These are phyloP conservation scores for Cassiopea xamachana DNA, from an alignment of 30 jellyfish, hydroid and myxozoan genomes.

Conservation along the genomic window DNA sequence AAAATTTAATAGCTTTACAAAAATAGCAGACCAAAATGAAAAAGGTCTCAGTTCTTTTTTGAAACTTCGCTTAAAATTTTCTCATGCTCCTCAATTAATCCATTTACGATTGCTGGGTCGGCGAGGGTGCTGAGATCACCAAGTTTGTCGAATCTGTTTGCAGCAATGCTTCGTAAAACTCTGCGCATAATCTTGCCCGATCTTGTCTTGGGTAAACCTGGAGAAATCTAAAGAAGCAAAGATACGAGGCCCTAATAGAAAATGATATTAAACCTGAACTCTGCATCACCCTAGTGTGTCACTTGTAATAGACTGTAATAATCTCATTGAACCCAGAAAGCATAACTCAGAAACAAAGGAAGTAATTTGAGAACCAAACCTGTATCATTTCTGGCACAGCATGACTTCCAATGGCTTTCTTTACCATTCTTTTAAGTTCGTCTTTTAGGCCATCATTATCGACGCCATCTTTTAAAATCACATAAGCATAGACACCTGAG, in stretches of 20 bases:
- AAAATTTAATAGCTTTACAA: too few relatives aligned
- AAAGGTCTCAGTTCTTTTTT: constrained; percentile 1
- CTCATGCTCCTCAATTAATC: constrained; percentile 78
- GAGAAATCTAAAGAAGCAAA: constrained; percentile 70
- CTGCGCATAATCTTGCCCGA: constrained; percentile 99
- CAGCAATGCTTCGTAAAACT: constrained; percentile 91
- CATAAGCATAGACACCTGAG: constrained; percentile 97
- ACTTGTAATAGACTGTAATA: too few relatives aligned
- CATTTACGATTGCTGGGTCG: constrained; percentile 94
- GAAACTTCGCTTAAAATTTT: constrained; percentile 53
- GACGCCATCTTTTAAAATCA: constrained; percentile 81
- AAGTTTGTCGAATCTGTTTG: constrained; percentile 77
- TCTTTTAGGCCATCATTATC: constrained; percentile 66
- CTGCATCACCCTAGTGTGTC: too few relatives aligned
- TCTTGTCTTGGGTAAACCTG: constrained; percentile 96
- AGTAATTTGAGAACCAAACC: constrained; percentile 27
- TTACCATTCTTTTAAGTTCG: constrained; percentile 89
- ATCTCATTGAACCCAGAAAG: too few relatives aligned
- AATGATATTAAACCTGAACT: neutral
- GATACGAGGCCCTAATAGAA: neutral
- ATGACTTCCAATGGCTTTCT: constrained; percentile 88
- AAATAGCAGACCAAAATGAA: neutral
- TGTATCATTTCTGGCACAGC: constrained; percentile 97
- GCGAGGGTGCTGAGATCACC: constrained; percentile 98
- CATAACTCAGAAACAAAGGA: too few relatives aligned